phyloP scores from a whole-genome alignment of 2,888 invertebrate genomes.

The Melanotus villosus region DNA sequence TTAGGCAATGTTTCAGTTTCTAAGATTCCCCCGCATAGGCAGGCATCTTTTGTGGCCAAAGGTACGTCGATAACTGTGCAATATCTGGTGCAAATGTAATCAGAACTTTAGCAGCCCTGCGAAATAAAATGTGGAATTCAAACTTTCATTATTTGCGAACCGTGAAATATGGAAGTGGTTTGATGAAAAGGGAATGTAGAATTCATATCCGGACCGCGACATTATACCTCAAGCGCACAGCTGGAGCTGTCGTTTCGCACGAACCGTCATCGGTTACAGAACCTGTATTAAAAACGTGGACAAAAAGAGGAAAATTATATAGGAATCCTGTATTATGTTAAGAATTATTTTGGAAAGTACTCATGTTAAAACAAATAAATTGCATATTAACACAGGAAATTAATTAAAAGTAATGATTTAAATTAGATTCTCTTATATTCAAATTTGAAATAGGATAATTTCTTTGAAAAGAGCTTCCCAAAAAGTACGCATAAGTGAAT shows the following conservation, averaged over 20 bases:
- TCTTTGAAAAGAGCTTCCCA: too few species aligned
- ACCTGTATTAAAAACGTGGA: conserved; percentile 42
- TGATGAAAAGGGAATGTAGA: conserved; percentile 63
- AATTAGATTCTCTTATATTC: too few species aligned
- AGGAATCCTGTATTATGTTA: conserved; percentile 14
- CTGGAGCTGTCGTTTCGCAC: conserved; percentile 60
- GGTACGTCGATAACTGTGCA: conserved; percentile 47
- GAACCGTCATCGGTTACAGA: conserved; percentile 56
- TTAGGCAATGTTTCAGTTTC: conserved; percentile 14
- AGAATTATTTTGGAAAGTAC: background rate
- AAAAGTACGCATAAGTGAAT: too few species aligned
- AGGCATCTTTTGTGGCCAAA: conserved; percentile 14
- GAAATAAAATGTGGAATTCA: conserved; percentile 55
- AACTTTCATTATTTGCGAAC: conserved; percentile 54
- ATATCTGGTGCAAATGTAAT: conserved; percentile 48
- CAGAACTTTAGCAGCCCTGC: conserved; percentile 53
- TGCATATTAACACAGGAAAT: too few species aligned
- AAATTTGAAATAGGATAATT: too few species aligned
- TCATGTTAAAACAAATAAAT: too few species aligned
- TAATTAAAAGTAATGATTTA: too few species aligned
- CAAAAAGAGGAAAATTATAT: conserved; percentile 38
- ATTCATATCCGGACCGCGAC: conserved; percentile 63
- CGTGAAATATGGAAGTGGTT: conserved; percentile 56
- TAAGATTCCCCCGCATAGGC: conserved; percentile 1
- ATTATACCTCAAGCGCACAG: conserved; percentile 62